Evolutionary conservation across 2,113 vertebrate species (phyloP).

Genomic region (Centropus bengalensis): DNA sequence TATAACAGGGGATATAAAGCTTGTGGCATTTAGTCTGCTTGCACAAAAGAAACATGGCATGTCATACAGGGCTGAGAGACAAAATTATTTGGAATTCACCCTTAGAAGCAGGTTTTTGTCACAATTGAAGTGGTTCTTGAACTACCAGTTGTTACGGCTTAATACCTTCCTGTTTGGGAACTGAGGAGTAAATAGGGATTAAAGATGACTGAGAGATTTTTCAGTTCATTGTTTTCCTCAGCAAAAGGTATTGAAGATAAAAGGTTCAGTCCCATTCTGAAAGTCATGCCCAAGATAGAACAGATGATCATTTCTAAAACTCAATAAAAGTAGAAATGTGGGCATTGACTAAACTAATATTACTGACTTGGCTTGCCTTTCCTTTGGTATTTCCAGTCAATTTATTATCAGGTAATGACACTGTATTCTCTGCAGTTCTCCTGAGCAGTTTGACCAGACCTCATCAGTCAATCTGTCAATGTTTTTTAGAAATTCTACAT

Average conservation of each 20-base stretch:
- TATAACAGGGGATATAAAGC: neutral
- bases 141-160: neutral
- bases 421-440: neutral
- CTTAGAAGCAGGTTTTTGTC: neutral
- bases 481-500: neutral
- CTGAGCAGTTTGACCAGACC: neutral
- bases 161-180: neutral
- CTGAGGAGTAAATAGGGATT: slow-evolving; percentile 21
- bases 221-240: slow-evolving; percentile 24
- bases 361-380: slow-evolving; percentile 10
- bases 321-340: slow-evolving; percentile 38
- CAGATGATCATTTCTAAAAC: slow-evolving; percentile 38
- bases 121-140: neutral
- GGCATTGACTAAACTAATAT: neutral
- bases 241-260: slow-evolving; percentile 15
- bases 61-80: neutral
- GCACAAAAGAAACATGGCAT: neutral
- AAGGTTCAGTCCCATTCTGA: neutral
- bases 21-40: neutral
- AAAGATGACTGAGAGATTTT: slow-evolving; percentile 20
- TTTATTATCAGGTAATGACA: slow-evolving; percentile 38
- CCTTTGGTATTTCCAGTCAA: neutral
- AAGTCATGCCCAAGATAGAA: neutral
- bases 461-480: slow-evolving; percentile 28
- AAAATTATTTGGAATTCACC: neutral